Base-by-base conservation (phyloP, 2,888 invertebrate species). In the Yponomeuta sedellus region DNA sequence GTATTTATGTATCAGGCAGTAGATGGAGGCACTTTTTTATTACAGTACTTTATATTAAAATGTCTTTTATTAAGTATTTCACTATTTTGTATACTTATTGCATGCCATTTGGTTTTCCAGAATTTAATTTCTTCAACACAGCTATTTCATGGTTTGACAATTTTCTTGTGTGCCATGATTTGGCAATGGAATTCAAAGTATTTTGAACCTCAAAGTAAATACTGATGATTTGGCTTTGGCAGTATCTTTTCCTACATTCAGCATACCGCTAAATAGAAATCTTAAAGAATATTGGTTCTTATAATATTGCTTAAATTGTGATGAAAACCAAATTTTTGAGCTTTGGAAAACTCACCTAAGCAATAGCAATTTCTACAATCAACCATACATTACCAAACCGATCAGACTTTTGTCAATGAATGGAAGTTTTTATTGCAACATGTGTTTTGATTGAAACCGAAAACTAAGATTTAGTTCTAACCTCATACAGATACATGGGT, bases 361-460 rank as follows among this genome's bases (percentile, higher is more conserved):
- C 81, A 61, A 82, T 58, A 81, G 81, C 81, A 76, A 85, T 87
- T 87, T 79, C 88, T 84, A 88, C 89, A 91, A 88, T 88, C 90
- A 88, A 80, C 81, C 88, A 86, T 84, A 87, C 83, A 79, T 88
- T 88, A 88, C 87, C 87, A 83, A 86, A 88, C 78, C 79, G 72
- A 25, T 25, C 25, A 67, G 61, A 73, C 16, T 22, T 8, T 44
- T 64, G 57, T 19, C 11, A 59, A 20, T 10, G 2, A n/a, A 56
- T 4, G 1, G 16, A 57, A 20, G 8, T 57, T 57, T 34, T 34
- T 8, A 1, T 34, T 34, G 8, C 34, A 8, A 34, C 5, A 8
- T 8, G 25, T 25, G 5, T 4, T 25, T 25, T 25, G 10, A 34
- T 34, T 34, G 34, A 34, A 12, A 20, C 8, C 2, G 57, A 57